A percentile compares a stretch with the other conserved stretches of the same genome.
Conservation (phyloP, 2,113 vertebrate species). For the Chloropsis hardwickii region DNA sequence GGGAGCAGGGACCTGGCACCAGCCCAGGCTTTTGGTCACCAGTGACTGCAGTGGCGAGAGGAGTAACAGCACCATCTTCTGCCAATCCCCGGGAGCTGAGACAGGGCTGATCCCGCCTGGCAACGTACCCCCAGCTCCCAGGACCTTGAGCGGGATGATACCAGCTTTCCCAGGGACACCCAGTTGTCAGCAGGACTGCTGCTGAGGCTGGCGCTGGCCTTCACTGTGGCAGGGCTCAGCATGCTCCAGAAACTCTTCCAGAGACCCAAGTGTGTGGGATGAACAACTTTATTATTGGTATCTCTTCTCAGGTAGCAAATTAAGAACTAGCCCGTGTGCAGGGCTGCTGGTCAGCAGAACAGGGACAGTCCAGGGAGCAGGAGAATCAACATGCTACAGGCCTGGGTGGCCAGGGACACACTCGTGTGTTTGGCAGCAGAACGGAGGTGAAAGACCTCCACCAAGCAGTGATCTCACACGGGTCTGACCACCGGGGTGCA, state of each 20-base stretch:
- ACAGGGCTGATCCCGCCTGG: background rate
- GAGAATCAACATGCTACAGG: slow-evolving; percentile 9
- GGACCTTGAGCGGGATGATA: fast-evolving
- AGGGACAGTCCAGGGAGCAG: background rate
- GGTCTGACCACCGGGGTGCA: background rate
- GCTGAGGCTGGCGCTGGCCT: fast-evolving
- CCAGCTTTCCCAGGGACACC: fast-evolving
- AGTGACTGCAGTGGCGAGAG: fast-evolving
- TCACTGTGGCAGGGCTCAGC: fast-evolving
- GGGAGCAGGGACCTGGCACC: background rate
- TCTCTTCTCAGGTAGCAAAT: background rate
- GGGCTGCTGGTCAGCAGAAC: background rate
- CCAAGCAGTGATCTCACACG: background rate
- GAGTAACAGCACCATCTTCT: slow-evolving; percentile 47
- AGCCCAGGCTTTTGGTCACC: background rate
- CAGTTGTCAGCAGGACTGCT: background rate
- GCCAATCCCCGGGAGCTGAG: background rate
- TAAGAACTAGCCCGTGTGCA: background rate
- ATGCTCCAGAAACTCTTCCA: background rate
- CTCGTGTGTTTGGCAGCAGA: background rate
- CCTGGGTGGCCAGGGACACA: background rate
- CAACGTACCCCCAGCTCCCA: fast-evolving
- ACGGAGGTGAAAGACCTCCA: background rate
- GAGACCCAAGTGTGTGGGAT: background rate
- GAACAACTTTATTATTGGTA: slow-evolving; percentile 31